Percentiles rank a stretch among this genome's conserved stretches.
These are phyloP conservation scores for Acridotheres tristis DNA, from an alignment of 2,797 vertebrate species.

Conservation along the genomic window DNA sequence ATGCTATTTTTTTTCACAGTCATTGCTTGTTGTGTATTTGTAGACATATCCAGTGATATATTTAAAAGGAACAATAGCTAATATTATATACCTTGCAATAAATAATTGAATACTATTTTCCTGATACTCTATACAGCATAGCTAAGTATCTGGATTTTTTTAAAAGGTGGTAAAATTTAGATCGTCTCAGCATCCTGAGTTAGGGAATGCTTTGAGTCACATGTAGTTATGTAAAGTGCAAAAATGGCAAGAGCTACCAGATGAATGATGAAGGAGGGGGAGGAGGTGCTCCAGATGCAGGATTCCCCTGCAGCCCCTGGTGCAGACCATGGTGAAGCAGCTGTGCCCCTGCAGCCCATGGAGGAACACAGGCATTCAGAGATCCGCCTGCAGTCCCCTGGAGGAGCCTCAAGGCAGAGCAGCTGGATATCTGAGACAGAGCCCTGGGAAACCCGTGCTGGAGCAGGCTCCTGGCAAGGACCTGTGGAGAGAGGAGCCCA, in stretches of 20 bases:
- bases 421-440: not conserved
- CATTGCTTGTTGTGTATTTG: not conserved
- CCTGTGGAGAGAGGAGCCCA: not conserved
- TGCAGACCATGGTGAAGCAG: not conserved
- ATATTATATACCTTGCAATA: not conserved
- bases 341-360: not conserved
- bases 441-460: accelerated
- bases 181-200: not conserved
- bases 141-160: not conserved
- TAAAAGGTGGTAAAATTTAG: not conserved
- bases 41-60: not conserved
- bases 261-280: not conserved
- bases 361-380: not conserved
- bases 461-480: not conserved
- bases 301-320: not conserved
- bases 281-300: not conserved
- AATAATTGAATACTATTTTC: not conserved
- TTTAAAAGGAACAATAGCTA: not conserved
- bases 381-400: accelerated
- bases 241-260: not conserved
- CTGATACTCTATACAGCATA: not conserved
- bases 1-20: not conserved
- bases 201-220: not conserved
- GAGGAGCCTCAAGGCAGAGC: not conserved
- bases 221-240: not conserved